These are phyloP conservation scores for Patella pellucida DNA, from an alignment of 2,888 invertebrate species.

Conservation along the genomic window DNA sequence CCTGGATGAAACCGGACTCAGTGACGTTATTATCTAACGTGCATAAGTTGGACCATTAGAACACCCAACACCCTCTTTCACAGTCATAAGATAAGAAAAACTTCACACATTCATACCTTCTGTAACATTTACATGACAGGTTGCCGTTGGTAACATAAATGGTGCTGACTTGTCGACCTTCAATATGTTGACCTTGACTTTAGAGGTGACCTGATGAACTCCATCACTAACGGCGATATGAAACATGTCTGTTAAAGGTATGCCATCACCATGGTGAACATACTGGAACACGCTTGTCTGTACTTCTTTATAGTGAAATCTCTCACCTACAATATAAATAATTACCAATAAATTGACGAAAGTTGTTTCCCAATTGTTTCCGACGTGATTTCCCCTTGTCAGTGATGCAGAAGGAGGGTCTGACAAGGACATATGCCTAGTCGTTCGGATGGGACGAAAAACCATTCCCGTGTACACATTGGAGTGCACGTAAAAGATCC, in stretches of 20 bases:
- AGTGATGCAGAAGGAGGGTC: no score
- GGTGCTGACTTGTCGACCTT: constrained; percentile 57
- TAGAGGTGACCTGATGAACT: constrained; percentile 43
- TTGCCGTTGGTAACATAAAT: constrained; percentile 48
- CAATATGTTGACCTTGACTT: constrained; percentile 48
- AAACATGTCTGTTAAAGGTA: constrained; percentile 45
- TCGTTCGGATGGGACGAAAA: no score
- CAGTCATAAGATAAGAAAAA: no score
- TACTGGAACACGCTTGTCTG: constrained; percentile 53
- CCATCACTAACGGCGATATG: constrained; percentile 56
- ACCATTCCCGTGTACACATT: no score
- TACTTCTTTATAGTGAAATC: constrained; percentile 53
- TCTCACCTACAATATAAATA: constrained; percentile 51
- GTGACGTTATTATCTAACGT: no score
- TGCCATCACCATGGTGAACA: constrained; percentile 47
- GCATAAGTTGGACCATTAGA: no score
- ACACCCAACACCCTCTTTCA: no score
- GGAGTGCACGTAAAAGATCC: no score
- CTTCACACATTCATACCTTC: constrained; percentile 47
- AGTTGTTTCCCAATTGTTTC: no score
- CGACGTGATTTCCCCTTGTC: no score
- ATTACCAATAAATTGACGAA: background rate
- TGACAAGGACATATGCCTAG: no score
- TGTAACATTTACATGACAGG: constrained; percentile 50
- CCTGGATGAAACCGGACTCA: no score